Evolutionary conservation across 1,140 invertebrate species (phyloP).

Genomic region (Chrysoperla carnea): DNA sequence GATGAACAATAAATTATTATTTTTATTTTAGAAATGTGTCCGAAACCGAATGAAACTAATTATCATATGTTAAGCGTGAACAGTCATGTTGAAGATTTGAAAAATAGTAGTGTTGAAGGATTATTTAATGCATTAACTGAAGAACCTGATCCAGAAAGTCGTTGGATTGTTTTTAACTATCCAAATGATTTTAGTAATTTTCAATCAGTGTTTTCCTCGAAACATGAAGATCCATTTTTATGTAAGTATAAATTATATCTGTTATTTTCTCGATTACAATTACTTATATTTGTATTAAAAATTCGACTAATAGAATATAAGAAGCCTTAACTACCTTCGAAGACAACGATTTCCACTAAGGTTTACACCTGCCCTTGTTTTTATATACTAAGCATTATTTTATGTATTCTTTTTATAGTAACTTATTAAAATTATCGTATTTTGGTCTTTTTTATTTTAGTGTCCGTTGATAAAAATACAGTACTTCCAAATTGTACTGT

Average conservation of each 20-base stretch:
- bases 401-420: too few species aligned
- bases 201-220: slow-evolving; percentile 5
- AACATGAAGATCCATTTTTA: background rate
- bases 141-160: slow-evolving; percentile 48
- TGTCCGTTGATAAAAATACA: slow-evolving; percentile 23
- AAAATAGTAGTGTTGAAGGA: slow-evolving; percentile 55
- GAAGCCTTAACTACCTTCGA: too few species aligned
- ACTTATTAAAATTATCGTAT: too few species aligned
- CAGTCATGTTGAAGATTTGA: slow-evolving; percentile 74
- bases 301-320: too few species aligned
- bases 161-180: slow-evolving; percentile 64
- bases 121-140: slow-evolving; percentile 67
- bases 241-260: background rate
- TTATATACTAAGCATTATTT: too few species aligned
- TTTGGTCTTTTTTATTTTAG: background rate
- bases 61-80: slow-evolving; percentile 44
- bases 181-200: slow-evolving; percentile 47
- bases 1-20: background rate
- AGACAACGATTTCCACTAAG: too few species aligned
- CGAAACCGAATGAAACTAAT: slow-evolving; percentile 59
- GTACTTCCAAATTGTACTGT: slow-evolving; percentile 70
- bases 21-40: slow-evolving; percentile 60
- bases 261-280: background rate
- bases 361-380: too few species aligned
- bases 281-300: too few species aligned